phyloP scores from a whole-genome alignment of 2,797 vertebrate species.

The Fistularia tabacaria region DNA sequence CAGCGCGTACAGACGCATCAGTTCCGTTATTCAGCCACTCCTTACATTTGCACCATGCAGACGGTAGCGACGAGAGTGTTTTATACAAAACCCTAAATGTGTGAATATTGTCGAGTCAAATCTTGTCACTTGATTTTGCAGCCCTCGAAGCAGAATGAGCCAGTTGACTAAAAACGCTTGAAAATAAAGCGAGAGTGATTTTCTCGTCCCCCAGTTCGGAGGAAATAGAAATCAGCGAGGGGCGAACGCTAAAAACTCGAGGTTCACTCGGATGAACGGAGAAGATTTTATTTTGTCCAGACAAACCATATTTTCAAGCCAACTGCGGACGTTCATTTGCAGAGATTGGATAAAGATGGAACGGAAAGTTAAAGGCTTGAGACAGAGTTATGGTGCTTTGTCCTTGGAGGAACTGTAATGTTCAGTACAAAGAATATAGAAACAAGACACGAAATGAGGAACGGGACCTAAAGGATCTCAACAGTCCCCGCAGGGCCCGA shows the following conservation, averaged over 20 bases:
- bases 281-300: neutral
- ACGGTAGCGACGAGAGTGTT: too few relatives aligned
- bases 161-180: too few relatives aligned
- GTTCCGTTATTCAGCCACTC: conserved; percentile 1
- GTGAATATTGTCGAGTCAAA: too few relatives aligned
- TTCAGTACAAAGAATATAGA: conserved; percentile 39
- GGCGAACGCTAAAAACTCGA: too few relatives aligned
- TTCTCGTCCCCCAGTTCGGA: too few relatives aligned
- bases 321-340: conserved; percentile 4
- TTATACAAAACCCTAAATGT: too few relatives aligned
- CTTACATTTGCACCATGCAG: conserved; percentile 1
- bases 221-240: too few relatives aligned
- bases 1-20: neutral
- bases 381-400: conserved; percentile 30
- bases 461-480: conserved; percentile 39
- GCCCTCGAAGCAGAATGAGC: too few relatives aligned
- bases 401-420: conserved; percentile 45
- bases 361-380: conserved; percentile 25
- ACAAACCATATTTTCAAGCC: neutral
- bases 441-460: conserved; percentile 48
- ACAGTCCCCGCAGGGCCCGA: conserved; percentile 28
- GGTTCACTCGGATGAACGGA: conserved; percentile 11
- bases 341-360: conserved; percentile 15
- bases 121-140: too few relatives aligned
- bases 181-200: too few relatives aligned